Conservation (phyloP, 2,113 vertebrate genomes). For the Taxidea taxus region DNA sequence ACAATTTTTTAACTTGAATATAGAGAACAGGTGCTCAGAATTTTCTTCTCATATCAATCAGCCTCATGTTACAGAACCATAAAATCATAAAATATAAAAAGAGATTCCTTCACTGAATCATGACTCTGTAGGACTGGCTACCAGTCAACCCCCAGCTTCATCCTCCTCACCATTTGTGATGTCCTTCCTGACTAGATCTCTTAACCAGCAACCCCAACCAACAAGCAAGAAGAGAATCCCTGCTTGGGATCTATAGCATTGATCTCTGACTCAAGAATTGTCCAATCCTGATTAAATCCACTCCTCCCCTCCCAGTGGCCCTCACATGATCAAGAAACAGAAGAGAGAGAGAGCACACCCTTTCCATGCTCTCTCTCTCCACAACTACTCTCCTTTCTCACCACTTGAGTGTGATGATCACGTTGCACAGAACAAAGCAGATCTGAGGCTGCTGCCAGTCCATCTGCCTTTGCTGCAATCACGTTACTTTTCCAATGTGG, state of each 20-base stretch:
- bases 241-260: not conserved
- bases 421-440: not conserved
- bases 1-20: not conserved
- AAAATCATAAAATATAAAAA: not conserved
- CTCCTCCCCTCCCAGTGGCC: not conserved
- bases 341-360: not conserved
- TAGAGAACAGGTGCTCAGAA: not conserved
- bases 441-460: not conserved
- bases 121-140: not conserved
- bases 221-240: not conserved
- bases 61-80: not conserved
- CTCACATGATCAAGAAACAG: not conserved
- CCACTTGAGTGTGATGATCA: not conserved
- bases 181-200: not conserved
- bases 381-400: not conserved
- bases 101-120: not conserved
- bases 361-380: too few relatives aligned
- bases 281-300: not conserved
- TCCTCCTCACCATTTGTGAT: not conserved
- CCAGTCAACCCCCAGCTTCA: not conserved
- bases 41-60: not conserved
- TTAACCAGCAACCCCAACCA: not conserved
- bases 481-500: not conserved
- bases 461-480: not conserved
- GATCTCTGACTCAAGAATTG: not conserved